Evolutionary conservation across 2,113 vertebrate species (phyloP).

Genomic region (Cyrtonyx montezumae): DNA sequence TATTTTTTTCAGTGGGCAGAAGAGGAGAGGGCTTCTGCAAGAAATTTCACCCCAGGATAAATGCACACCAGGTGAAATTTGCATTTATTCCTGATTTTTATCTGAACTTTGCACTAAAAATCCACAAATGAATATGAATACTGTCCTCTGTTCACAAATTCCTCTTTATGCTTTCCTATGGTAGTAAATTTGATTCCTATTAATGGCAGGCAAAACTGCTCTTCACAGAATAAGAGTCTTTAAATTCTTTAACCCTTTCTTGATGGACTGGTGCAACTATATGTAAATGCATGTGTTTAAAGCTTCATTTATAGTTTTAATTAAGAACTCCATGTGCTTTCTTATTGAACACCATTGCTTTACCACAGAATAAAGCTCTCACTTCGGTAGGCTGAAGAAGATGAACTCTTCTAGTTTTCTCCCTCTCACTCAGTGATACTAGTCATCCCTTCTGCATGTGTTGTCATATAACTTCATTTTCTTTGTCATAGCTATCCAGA

Average conservation of each 20-base stretch:
- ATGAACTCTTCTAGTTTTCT: not conserved
- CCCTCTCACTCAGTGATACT: not conserved
- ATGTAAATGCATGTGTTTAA: not conserved
- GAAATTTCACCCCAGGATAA: conserved; percentile 8
- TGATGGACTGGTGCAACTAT: not conserved
- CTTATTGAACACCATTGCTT: rapidly evolving
- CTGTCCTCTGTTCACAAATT: not conserved
- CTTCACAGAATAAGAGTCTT: not conserved
- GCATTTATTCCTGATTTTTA: conserved; percentile 7
- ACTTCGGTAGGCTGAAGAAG: not conserved
- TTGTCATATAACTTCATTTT: conserved; percentile 1
- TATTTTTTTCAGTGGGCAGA: not conserved
- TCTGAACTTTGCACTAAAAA: conserved; percentile 30
- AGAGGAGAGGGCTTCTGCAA: not conserved
- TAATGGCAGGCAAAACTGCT: not conserved
- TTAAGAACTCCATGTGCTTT: not conserved
- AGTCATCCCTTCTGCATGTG: not conserved
- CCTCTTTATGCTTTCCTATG: conserved; percentile 26
- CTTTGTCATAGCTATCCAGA: not conserved
- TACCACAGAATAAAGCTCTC: not conserved
- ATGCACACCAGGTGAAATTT: not conserved
- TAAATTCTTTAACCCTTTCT: conserved; percentile 51
- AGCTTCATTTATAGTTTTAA: not conserved
- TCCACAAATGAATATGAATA: not conserved
- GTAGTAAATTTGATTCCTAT: conserved; percentile 20